Conservation (phyloP, 1,140 invertebrate genomes). For the Drosophila ohnishii region DNA sequence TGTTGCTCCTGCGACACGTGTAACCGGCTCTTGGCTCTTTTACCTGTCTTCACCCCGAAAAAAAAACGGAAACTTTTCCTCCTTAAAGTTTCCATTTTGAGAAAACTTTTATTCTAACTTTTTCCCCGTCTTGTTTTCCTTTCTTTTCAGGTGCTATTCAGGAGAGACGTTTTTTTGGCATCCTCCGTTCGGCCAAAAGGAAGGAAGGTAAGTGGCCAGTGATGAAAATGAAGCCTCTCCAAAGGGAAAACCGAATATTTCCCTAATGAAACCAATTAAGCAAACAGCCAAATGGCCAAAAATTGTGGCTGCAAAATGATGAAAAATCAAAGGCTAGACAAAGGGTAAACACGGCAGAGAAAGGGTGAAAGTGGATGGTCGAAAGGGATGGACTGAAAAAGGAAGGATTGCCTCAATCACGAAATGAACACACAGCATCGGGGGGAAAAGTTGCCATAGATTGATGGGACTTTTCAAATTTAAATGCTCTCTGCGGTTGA, state of each 20-base stretch:
- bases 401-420: slow-evolving; percentile 61
- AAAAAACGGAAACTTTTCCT: slow-evolving; percentile 36
- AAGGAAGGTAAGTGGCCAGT: slow-evolving; percentile 62
- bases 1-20: slow-evolving; percentile 63
- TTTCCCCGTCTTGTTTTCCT: slow-evolving; percentile 14
- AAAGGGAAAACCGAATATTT: slow-evolving; percentile 30
- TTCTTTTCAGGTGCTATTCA: slow-evolving; percentile 52
- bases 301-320: slow-evolving; percentile 52
- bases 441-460: slow-evolving; percentile 7
- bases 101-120: slow-evolving; percentile 42
- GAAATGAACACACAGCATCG: slow-evolving; percentile 48
- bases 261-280: slow-evolving; percentile 76
- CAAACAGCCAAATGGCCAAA: slow-evolving; percentile 59
- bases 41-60: slow-evolving; percentile 11
- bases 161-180: slow-evolving; percentile 71
- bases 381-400: slow-evolving; percentile 12
- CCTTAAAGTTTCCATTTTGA: slow-evolving; percentile 58
- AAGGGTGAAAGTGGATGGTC: slow-evolving; percentile 14
- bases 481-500: slow-evolving; percentile 27
- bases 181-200: slow-evolving; percentile 61
- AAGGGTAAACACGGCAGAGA: slow-evolving; percentile 60
- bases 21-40: slow-evolving; percentile 42
- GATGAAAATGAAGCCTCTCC: slow-evolving; percentile 7
- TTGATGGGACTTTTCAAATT: slow-evolving; percentile 42
- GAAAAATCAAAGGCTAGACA: slow-evolving; percentile 78